A percentile compares a stretch with the other conserved stretches of the same genome.
Conservation (phyloP, 2,797 vertebrate species). For the Sus cebifrons region DNA sequence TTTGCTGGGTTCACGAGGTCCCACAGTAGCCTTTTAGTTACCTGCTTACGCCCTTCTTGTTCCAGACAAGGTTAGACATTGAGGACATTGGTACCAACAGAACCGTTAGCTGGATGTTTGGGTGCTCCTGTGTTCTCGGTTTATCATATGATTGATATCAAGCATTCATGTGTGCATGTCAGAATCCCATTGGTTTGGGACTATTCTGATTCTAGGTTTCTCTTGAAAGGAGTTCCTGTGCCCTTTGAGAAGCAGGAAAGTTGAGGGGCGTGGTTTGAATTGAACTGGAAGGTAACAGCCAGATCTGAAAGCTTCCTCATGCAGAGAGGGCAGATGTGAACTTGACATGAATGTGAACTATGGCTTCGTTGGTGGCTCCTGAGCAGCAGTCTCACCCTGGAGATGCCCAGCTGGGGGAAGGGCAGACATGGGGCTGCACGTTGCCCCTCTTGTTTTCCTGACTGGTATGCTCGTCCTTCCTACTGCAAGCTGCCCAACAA, state of each 20-base stretch:
- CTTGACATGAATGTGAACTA: neutral
- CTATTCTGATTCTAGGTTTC: neutral
- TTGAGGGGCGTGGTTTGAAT: neutral
- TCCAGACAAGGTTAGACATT: neutral
- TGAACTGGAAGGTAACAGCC: neutral
- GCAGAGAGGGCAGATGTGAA: neutral
- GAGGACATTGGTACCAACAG: neutral
- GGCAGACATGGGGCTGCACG: neutral
- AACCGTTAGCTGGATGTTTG: neutral
- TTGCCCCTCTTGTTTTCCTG: neutral
- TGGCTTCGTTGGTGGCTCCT: neutral
- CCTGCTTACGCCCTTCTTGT: neutral
- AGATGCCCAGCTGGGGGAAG: neutral
- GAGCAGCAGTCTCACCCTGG: neutral
- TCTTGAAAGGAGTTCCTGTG: neutral
- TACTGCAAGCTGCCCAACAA: neutral
- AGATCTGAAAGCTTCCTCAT: neutral
- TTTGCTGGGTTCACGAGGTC: neutral
- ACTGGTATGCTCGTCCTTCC: neutral
- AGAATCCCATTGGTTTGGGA: neutral
- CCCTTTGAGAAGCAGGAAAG: neutral
- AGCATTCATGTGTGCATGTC: neutral
- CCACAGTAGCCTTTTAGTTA: neutral
- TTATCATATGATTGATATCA: neutral
- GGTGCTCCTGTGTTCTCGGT: neutral